Evolutionary conservation across 2,113 vertebrate species (phyloP).

Genomic region (Agelaius phoeniceus): DNA sequence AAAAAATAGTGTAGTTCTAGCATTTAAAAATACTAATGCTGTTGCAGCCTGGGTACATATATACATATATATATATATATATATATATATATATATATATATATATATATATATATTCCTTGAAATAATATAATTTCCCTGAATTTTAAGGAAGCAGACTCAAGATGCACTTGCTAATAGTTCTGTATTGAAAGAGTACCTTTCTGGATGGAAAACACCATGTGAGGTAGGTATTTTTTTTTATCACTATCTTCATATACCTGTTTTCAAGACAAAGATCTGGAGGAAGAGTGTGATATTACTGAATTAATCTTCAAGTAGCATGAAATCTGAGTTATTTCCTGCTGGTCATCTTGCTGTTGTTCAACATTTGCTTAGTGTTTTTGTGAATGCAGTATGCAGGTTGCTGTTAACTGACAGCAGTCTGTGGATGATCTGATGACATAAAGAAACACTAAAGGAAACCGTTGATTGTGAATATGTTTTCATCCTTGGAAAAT

Average conservation of each 20-base stretch:
- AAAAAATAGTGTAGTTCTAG: not conserved
- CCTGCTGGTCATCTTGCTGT: not conserved
- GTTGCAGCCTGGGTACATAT: not conserved
- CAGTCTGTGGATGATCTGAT: not conserved
- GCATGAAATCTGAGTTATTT: not conserved
- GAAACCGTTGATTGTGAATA: not conserved
- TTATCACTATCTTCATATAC: not conserved
- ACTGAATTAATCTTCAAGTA: not conserved
- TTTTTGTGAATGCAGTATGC: not conserved
- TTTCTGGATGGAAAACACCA: not conserved
- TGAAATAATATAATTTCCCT: not conserved
- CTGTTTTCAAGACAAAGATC: not conserved
- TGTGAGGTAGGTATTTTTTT: not conserved
- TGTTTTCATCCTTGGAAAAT: not conserved
- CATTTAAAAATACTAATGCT: not conserved
- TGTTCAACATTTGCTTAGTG: not conserved
- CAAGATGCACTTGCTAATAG: not conserved
- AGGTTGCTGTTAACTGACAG: not conserved
- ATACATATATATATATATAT: no score
- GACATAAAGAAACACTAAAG: not conserved
- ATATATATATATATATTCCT: not conserved
- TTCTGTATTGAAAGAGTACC: not conserved
- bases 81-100: not conserved
- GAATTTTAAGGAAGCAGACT: not conserved
- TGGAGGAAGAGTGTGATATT: not conserved